Percentiles rank a stretch among this genome's conserved stretches.
Evolutionary conservation across 2,797 vertebrate genomes (phyloP).

Genomic region (Anniella stebbinsi): DNA sequence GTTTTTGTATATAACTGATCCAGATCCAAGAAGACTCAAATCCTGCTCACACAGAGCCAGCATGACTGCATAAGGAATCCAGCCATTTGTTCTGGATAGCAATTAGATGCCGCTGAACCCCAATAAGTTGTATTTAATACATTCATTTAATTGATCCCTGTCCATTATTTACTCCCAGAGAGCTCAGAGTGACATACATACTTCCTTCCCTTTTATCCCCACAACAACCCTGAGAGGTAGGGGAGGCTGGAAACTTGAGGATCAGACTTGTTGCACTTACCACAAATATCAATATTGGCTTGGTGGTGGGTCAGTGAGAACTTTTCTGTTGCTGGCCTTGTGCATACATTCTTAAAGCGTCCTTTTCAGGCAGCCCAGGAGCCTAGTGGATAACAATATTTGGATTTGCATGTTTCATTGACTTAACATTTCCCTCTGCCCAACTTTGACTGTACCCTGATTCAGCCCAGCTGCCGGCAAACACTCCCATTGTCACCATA

Average conservation of each 20-base stretch:
- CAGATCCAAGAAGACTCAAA: not conserved
- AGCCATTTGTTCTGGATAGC: not conserved
- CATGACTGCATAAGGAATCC: not conserved
- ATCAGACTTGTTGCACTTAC: slow-evolving; percentile 40
- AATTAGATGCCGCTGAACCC: too few relatives aligned
- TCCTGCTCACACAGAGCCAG: too few relatives aligned
- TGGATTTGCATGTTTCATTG: slow-evolving; percentile 56
- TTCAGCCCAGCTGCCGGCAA: slow-evolving; percentile 58
- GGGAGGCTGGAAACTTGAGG: too few relatives aligned
- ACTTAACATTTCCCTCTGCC: slow-evolving; percentile 41
- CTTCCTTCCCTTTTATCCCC: not conserved
- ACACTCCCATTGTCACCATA: slow-evolving; percentile 66
- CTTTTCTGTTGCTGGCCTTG: slow-evolving; percentile 47
- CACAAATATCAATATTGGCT: slow-evolving; percentile 55
- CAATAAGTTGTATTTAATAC: not conserved
- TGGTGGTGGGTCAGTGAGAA: slow-evolving; percentile 32
- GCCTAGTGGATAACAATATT: slow-evolving; percentile 49
- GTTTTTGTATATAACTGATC: not conserved
- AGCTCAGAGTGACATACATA: not conserved
- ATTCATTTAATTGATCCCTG: not conserved
- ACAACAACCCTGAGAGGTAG: not conserved
- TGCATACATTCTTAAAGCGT: slow-evolving; percentile 47
- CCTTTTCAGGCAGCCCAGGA: slow-evolving; percentile 45
- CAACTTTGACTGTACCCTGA: slow-evolving; percentile 47
- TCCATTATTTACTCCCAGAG: not conserved